Base-by-base conservation (phyloP, 53 echinoderm and acorn worm species). In the Patiria pectinifera region DNA sequence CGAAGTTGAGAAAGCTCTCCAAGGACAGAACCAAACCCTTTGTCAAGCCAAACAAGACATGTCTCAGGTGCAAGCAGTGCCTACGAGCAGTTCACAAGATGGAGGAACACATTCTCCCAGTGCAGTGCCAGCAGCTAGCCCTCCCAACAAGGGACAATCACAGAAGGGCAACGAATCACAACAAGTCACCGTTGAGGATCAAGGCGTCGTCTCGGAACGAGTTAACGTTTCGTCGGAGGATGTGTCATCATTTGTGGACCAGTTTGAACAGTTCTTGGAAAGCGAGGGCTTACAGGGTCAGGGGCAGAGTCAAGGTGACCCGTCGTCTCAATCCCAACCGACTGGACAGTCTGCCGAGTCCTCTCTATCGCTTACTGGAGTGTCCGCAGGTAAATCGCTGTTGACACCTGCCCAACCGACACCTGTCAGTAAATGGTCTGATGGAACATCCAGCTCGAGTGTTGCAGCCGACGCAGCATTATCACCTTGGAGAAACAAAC, bases 261-360 rank as follows among this genome's bases (percentile, higher is more conserved):
- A 96, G 80, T 98, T 96, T 84, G 98, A 98, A 82, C 93, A 95
- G 48, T 98, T 98, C 93, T 58, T 98, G 22, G 98, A 98, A 81
- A 98, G 94, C 46, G 98, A 98, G 59, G 94, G 96, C 19, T 23
- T 70, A 69, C 78, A 84, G 43, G 83, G 77, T 48, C 53, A 45
- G 5, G 85, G 35, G 44, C 14, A 85, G 66, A 85, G 45, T 46
- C 85, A 16, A 18, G 19, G 18, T 86, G 86, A 86, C 19, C 59
- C 47, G 23, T 48, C 91, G 14, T 71, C 70, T 6, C 82, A 69
- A 26, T 82, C 82, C 48, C 69, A 45, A 11, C n/a, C 8, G 3
- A 59, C 69, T 46, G 78, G 43, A 48, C 69, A 69, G 48, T 10
- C 80, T 47, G 21, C 61, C 14, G 76, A 60, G 21, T 84, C 91